Conservation (phyloP, 2,113 vertebrate species). For the Zosterops borbonicus region DNA sequence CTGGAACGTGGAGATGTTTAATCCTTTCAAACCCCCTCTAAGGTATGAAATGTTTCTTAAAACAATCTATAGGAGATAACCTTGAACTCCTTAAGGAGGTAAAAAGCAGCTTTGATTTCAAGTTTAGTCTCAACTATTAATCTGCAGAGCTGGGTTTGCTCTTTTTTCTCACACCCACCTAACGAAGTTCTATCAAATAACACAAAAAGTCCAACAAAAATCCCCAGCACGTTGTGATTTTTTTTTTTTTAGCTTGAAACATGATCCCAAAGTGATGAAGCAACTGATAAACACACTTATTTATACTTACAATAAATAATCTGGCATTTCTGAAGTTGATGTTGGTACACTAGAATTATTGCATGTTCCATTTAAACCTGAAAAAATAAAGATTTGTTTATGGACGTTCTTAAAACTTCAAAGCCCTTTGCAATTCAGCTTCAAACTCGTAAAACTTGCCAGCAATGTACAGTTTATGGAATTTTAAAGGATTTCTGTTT, state of each 20-base stretch:
- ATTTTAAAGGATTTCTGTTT: background rate
- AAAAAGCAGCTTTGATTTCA: background rate
- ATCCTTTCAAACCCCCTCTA: background rate
- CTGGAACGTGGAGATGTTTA: background rate
- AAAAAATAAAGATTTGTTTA: background rate
- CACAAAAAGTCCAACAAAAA: background rate
- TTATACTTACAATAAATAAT: slow-evolving; percentile 88
- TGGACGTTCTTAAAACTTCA: slow-evolving; percentile 5
- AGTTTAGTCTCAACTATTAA: background rate
- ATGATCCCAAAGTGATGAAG: background rate
- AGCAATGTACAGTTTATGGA: accelerated
- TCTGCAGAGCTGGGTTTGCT: background rate
- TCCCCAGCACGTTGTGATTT: background rate
- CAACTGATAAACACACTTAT: slow-evolving; percentile 45
- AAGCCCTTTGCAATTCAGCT: background rate
- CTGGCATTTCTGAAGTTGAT: slow-evolving; percentile 85
- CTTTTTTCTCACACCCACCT: background rate
- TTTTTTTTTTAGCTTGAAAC: background rate
- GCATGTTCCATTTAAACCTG: slow-evolving; percentile 86
- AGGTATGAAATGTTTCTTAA: background rate
- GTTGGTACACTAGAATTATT: slow-evolving; percentile 82
- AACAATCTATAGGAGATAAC: background rate
- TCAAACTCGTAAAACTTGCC: background rate
- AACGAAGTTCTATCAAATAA: background rate
- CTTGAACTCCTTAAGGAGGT: background rate